Conservation (phyloP, 2,113 vertebrate species). For the Chaenogobius annularis region DNA sequence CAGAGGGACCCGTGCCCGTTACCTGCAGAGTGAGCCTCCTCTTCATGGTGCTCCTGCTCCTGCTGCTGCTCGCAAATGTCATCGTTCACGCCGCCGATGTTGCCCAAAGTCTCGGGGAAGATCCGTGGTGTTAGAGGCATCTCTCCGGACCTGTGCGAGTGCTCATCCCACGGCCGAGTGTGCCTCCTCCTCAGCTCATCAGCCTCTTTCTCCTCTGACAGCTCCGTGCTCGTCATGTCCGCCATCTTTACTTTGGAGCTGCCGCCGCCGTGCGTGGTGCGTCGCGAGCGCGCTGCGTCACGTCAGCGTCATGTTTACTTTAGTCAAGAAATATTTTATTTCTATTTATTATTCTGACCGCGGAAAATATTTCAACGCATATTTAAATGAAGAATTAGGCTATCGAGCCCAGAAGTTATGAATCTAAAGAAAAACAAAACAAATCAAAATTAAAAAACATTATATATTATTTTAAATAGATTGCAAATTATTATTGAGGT, state of each 20-base stretch:
- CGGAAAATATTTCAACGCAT: too few species aligned
- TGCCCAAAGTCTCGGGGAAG: conserved; percentile 76
- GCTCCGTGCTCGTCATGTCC: conserved; percentile 58
- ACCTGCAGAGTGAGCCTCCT: conserved; percentile 71
- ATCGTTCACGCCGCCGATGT: conserved; percentile 57
- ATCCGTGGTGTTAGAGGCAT: conserved; percentile 27
- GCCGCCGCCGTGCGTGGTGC: not conserved
- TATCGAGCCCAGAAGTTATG: too few species aligned
- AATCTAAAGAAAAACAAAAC: too few species aligned
- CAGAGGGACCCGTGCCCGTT: conserved; percentile 10
- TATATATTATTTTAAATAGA: too few species aligned
- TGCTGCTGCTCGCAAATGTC: conserved; percentile 31
- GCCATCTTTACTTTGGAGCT: conserved; percentile 76
- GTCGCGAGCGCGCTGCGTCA: conserved; percentile 10
- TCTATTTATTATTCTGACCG: too few species aligned
- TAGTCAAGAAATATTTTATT: not conserved
- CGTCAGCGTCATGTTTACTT: conserved; percentile 21
- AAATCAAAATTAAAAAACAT: too few species aligned
- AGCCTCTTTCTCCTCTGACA: conserved; percentile 71
- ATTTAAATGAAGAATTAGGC: too few species aligned
- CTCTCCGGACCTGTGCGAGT: conserved; percentile 41
- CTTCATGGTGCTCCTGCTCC: conserved; percentile 41
- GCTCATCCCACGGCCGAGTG: conserved; percentile 43
- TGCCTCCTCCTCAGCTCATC: conserved; percentile 55
- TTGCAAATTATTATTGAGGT: too few species aligned